These are phyloP conservation scores for Gastrophryne carolinensis DNA, from an alignment of 2,797 vertebrate species.

Conservation along the genomic window DNA sequence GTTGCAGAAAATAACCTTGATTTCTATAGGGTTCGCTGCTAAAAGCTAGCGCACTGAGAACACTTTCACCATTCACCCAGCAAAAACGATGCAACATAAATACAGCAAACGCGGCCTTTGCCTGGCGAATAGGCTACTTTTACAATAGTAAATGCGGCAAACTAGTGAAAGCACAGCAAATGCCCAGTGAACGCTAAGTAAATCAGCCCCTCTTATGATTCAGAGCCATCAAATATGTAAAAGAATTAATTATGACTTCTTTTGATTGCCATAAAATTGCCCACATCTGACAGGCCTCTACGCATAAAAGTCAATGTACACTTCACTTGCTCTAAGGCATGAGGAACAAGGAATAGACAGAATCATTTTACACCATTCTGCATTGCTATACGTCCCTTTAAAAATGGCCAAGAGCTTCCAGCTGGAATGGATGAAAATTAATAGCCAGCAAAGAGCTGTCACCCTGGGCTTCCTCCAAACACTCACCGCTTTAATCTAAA, in stretches of 20 bases:
- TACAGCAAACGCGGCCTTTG: too few relatives aligned
- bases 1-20: too few relatives aligned
- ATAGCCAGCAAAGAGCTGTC: slow-evolving; percentile 36
- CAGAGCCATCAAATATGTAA: too few relatives aligned
- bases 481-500: slow-evolving; percentile 30
- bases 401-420: slow-evolving; percentile 37
- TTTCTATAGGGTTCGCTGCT: too few relatives aligned
- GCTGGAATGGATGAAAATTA: slow-evolving; percentile 50
- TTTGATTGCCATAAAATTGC: slow-evolving; percentile 32
- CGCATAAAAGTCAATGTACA: slow-evolving; percentile 43
- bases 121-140: too few relatives aligned
- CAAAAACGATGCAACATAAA: too few relatives aligned
- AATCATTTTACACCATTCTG: slow-evolving; percentile 34
- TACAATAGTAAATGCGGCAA: too few relatives aligned
- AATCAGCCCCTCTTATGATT: too few relatives aligned
- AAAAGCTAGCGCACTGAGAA: too few relatives aligned
- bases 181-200: too few relatives aligned
- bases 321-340: slow-evolving; percentile 39
- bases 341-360: slow-evolving; percentile 33
- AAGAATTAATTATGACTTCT: slow-evolving; percentile 13
- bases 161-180: too few relatives aligned
- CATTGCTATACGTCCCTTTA: slow-evolving; percentile 25
- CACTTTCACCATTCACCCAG: too few relatives aligned
- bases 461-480: slow-evolving; percentile 38
- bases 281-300: slow-evolving; percentile 40